Evolutionary conservation across 2,888 invertebrate genomes (phyloP).

Genomic region (Deilephila elpenor): DNA sequence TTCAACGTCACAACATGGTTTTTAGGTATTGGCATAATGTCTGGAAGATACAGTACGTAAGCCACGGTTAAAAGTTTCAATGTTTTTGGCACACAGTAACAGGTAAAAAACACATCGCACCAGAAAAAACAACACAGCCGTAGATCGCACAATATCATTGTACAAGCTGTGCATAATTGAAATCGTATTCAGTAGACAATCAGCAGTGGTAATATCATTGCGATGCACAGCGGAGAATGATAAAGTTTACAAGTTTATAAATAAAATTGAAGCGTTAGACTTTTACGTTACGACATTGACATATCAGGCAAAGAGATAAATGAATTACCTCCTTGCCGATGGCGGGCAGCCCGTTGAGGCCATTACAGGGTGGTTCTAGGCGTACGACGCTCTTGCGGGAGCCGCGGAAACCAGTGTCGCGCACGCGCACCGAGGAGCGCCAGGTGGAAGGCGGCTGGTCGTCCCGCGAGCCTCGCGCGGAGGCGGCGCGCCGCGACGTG

Average conservation of each 20-base stretch:
- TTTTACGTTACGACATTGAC: constrained; percentile 31
- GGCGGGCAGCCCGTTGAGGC: constrained; percentile 83
- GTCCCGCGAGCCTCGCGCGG: constrained; percentile 76
- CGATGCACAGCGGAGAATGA: constrained; percentile 3
- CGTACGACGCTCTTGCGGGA: constrained; percentile 86
- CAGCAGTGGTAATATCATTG: constrained; percentile 10
- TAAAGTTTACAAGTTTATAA: constrained; percentile 10
- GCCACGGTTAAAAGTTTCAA: neutral
- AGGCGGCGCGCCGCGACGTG: constrained; percentile 72
- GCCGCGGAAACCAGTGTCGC: constrained; percentile 86
- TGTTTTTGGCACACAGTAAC: neutral
- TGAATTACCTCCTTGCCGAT: constrained; percentile 85
- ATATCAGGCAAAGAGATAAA: constrained; percentile 65
- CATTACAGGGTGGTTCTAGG: constrained; percentile 87
- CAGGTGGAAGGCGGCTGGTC: constrained; percentile 80
- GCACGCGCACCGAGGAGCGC: constrained; percentile 87
- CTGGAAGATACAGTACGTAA: neutral
- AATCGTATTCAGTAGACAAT: neutral
- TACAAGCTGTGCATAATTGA: constrained; percentile 1
- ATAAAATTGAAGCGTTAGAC: neutral
- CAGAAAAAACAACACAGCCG: neutral
- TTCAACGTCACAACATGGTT: neutral
- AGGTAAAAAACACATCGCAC: neutral
- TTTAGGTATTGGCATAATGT: neutral
- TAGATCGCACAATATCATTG: constrained; percentile 16